These are phyloP conservation scores for Baryphthengus martii DNA, from an alignment of 2,113 vertebrate genomes.

Conservation along the genomic window DNA sequence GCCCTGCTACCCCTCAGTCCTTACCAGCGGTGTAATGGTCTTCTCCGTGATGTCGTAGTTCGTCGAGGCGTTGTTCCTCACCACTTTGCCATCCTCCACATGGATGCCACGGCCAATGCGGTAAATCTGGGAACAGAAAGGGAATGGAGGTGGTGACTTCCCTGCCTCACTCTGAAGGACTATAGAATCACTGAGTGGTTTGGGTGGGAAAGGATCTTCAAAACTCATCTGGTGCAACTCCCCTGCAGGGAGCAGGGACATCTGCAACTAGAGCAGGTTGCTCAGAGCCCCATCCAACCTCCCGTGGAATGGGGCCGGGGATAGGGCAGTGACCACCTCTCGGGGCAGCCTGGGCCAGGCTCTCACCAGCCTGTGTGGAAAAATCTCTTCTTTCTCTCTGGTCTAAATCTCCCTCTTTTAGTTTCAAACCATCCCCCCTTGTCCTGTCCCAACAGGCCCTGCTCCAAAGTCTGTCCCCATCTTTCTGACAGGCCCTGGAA, in stretches of 20 bases:
- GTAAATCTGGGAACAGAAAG: slow-evolving; percentile 70
- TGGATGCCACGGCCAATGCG: slow-evolving; percentile 74
- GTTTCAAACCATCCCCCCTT: not conserved
- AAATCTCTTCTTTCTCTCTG: not conserved
- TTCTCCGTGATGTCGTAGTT: slow-evolving; percentile 78
- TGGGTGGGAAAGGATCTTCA: not conserved
- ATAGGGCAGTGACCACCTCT: not conserved
- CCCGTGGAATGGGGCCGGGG: not conserved
- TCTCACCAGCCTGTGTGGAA: not conserved
- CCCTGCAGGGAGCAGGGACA: not conserved
- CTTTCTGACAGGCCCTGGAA: not conserved
- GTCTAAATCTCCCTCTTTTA: not conserved
- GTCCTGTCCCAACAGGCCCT: not conserved
- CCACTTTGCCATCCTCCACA: slow-evolving; percentile 74
- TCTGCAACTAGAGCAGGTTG: not conserved
- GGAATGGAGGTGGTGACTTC: fast-evolving
- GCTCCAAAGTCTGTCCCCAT: not conserved
- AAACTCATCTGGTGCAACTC: not conserved
- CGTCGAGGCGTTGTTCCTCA: slow-evolving; percentile 77
- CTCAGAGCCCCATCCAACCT: no score
- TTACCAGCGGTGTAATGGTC: slow-evolving; percentile 78
- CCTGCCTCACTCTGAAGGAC: not conserved
- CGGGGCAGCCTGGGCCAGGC: not conserved
- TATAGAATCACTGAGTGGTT: not conserved
- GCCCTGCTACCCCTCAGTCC: not conserved